Base-by-base conservation (phyloP, 2,797 vertebrate species). In the Scyliorhinus canicula region DNA sequence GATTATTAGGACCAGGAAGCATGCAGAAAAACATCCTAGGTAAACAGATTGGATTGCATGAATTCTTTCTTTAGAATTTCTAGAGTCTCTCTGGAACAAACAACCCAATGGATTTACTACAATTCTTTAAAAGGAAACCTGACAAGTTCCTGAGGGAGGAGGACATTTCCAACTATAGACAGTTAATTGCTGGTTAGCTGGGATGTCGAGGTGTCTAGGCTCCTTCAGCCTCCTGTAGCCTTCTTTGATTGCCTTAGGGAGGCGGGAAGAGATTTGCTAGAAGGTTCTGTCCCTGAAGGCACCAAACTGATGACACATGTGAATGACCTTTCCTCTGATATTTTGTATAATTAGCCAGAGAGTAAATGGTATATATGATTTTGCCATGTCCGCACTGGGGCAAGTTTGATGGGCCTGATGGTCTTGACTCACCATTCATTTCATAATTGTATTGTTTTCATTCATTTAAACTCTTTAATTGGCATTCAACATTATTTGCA, bases 211-310 rank as follows among this genome's bases (percentile, higher is more conserved):
- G 19, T 47, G 44, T 19, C 79, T 47, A 47, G 44, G 21, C 79
- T 79, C 40, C 77, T 79, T 3, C 77, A 79, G 77, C 12, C 74
- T 19, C 77, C 77, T 82, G 77, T 3, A 82, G 19, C 79, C 40
- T 82, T 47, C 40, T 82, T 82, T 82, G 79, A 82, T 82, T 82
- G 79, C 79, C 79, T 47, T 26, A 82, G 79, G 44, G 79, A 82
- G 79, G 79, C 6, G 40, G 44, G 44, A 82, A 82, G 40, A 24
- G 40, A 82, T 82, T 82, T 82, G 44, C 44, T 44, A 24, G 79
- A 47, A 21, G 21, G 26, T 24, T 82, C 47, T 40, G 21, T 47
- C 79, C 79, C 79, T 82, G 79, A 47, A 82, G 40, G 47, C 79
- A 82, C 21, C 79, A 82, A 8, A 47, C 47, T 47, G 44, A 82